phyloP scores from a whole-genome alignment of 2,113 vertebrate species.

The Hippocampus barbouri region DNA sequence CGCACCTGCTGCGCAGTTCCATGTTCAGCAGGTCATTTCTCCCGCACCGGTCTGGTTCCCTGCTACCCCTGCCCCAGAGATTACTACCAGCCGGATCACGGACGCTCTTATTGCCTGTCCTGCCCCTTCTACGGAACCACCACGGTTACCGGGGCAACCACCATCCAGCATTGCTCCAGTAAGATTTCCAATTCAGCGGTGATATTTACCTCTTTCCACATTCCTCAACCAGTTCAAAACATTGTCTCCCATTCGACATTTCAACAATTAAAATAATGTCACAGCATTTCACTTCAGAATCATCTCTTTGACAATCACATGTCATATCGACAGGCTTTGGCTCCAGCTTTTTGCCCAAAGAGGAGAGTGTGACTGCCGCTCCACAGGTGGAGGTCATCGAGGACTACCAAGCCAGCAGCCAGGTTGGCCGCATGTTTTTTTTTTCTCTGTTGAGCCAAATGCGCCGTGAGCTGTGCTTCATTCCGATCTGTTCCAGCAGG shows the following conservation, averaged over 20 bases:
- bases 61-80: conserved; percentile 93
- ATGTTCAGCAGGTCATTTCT: conserved; percentile 88
- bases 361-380: conserved; percentile 82
- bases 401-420: conserved; percentile 88
- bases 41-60: conserved; percentile 89
- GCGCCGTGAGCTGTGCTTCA: neutral
- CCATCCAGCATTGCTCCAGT: conserved; percentile 95
- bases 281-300: neutral
- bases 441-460: neutral
- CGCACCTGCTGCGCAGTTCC: conserved; percentile 74
- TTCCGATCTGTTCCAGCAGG: conserved; percentile 62
- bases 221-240: conserved; percentile 13
- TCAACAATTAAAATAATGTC: no score
- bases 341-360: conserved; percentile 91
- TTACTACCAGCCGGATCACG: conserved; percentile 90
- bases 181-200: conserved; percentile 50
- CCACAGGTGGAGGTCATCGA: conserved; percentile 77
- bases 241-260: neutral
- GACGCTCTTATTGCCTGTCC: conserved; percentile 92
- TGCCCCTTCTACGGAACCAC: conserved; percentile 98
- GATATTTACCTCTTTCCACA: neutral
- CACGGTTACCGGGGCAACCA: conserved; percentile 80
- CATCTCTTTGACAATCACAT: neutral
- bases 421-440: conserved; percentile 64
- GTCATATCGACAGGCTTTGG: conserved; percentile 78